Evolutionary conservation across 2,888 invertebrate species (phyloP), one percentile per base, ranked within the genome.

Genomic region (Platypus cylindrus): DNA sequence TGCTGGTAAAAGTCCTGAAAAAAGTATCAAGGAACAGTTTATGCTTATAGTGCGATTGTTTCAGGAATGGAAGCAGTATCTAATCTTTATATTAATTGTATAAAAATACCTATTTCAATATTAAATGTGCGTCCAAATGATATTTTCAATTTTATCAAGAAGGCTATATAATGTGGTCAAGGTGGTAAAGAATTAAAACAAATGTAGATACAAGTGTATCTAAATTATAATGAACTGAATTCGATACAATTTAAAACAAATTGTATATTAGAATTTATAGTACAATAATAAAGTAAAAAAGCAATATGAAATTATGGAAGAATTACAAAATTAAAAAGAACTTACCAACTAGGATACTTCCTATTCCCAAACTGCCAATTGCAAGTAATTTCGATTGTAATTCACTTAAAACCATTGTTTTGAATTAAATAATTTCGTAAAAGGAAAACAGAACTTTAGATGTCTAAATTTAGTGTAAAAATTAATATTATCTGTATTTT

Each of bases 1-100:
- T 0, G 73, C 68, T 2, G 85, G 85, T 1, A 79, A 48, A 56
- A 83, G 64, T 1, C 86, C 85, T 38, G 13, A 13, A 28, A 31
- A 5, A 27, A 7, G 9, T 23, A n/a, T n/a, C n/a, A n/a, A n/a
- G n/a, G n/a, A 26, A 31, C 7, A 22, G 20, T 16, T 26, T 17
- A 18, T 11, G 13, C 24, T 24, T 32, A 24, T 14, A 15, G 14
- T 12, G 16, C 7, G 7, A 4, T 5, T n/a, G n/a, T n/a, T n/a
- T n/a, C n/a, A n/a, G n/a, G n/a, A n/a, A n/a, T n/a, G n/a, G n/a
- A n/a, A n/a, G n/a, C n/a, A n/a, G n/a, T n/a, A n/a, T n/a, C n/a
- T n/a, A n/a, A n/a, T n/a, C n/a, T n/a, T n/a, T n/a, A n/a, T n/a
- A n/a, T n/a, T n/a, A n/a, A n/a, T n/a, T n/a, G n/a, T n/a, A n/a